A percentile compares a stretch with the other conserved stretches of the same genome.
phyloP scores from a whole-genome alignment of 2,113 vertebrate species.

The Eclectus roratus region DNA sequence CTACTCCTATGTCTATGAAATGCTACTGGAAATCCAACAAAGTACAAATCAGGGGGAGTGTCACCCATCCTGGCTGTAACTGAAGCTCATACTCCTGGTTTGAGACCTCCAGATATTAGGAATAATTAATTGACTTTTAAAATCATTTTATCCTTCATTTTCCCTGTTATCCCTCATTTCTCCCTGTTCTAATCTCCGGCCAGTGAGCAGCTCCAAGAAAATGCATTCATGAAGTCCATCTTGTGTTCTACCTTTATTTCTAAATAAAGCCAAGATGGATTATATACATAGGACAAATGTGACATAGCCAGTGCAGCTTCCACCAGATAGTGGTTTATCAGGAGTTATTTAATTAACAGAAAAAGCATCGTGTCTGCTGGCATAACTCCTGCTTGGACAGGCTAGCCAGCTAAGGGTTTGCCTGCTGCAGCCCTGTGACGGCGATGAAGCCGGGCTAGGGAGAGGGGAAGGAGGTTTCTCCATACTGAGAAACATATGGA shows the following conservation, averaged over 20 bases:
- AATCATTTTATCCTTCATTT: not conserved
- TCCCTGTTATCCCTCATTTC: not conserved
- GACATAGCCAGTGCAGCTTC: not conserved
- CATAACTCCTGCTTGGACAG: not conserved
- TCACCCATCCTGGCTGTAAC: not conserved
- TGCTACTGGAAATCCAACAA: rapidly evolving
- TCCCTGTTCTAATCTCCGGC: not conserved
- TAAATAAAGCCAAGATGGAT: not conserved
- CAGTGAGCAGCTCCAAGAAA: not conserved
- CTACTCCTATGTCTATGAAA: rapidly evolving
- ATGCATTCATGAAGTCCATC: not conserved
- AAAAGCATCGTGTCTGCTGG: not conserved
- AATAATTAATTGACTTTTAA: not conserved
- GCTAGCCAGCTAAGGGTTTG: not conserved
- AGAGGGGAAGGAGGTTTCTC: not conserved
- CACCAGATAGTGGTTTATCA: constrained; percentile 30
- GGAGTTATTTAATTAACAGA: not conserved
- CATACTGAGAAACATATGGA: not conserved
- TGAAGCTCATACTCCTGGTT: not conserved
- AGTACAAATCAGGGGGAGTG: not conserved
- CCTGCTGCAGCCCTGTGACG: not conserved
- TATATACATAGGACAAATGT: not conserved
- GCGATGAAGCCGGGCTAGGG: not conserved
- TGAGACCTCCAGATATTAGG: not conserved
- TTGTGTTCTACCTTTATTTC: not conserved